These are phyloP conservation scores for Macrobrachium rosenbergii DNA, from an alignment of 1,140 invertebrate genomes.

Conservation along the genomic window DNA sequence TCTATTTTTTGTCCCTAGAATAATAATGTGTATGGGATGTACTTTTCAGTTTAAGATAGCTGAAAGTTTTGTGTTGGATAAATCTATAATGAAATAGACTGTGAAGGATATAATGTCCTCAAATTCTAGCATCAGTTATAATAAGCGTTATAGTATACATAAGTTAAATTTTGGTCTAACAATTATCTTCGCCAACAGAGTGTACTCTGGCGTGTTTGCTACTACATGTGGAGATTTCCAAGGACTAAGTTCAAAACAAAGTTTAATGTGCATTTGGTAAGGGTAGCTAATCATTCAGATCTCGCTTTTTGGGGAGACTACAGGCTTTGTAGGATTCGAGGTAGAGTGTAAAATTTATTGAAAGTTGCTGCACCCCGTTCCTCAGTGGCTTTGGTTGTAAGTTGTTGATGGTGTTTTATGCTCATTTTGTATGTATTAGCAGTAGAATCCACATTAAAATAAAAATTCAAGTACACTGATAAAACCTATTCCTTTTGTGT, in stretches of 20 bases:
- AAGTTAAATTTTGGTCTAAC: slow-evolving; percentile 8
- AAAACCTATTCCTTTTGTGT: too few species aligned
- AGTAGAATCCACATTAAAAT: background rate
- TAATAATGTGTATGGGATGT: too few species aligned
- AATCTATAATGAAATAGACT: too few species aligned
- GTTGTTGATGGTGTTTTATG: background rate
- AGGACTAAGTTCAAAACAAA: slow-evolving; percentile 55
- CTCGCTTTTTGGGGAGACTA: background rate
- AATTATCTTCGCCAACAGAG: slow-evolving; percentile 43
- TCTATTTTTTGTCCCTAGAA: too few species aligned
- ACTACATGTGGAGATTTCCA: slow-evolving; percentile 50
- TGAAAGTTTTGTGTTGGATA: too few species aligned
- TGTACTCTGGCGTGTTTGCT: slow-evolving; percentile 40
- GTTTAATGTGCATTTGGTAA: slow-evolving; percentile 50
- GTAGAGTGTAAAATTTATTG: background rate
- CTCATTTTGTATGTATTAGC: background rate
- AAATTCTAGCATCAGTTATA: background rate
- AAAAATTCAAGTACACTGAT: too few species aligned
- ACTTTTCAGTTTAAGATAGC: too few species aligned
- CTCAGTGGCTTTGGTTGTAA: too few species aligned
- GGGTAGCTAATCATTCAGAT: slow-evolving; percentile 16
- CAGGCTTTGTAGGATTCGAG: background rate
- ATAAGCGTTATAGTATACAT: background rate
- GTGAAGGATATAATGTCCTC: too few species aligned
- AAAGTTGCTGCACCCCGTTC: background rate